Evolutionary conservation across 2,797 vertebrate genomes (phyloP), one percentile per base, ranked within the genome.

Genomic region (Oreonectes daqikongensis): DNA sequence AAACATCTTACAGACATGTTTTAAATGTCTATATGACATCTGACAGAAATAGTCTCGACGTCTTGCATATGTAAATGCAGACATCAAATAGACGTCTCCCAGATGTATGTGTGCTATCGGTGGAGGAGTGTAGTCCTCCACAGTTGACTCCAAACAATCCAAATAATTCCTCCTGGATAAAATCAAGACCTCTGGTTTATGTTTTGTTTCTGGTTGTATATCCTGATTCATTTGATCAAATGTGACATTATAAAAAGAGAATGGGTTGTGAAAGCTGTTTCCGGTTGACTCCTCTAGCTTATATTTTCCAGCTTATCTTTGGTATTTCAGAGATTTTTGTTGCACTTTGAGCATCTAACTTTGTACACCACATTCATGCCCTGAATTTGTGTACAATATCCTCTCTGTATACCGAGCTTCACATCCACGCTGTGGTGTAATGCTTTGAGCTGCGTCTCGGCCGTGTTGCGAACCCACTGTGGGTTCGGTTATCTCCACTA

Each of bases 401-500:
- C 50, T 66, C 48, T 75, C 18, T 71, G 32, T n/a, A 52, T 63
- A 53, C 26, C 14, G 9, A 30, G 5, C 48, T 71, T 28, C 57
- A 55, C 55, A 63, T 70, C 35, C 26, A 40, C 2, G n/a, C 24
- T 30, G 48, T 44, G 61, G 50, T 75, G 61, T 75, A 66, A 66
- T 66, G 61, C 61, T 26, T 66, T 55, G 48, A 66, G 46, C 18
- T 7, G 72, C 12, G 32, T 20, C 59, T 35, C 32, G 18, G 18
- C 32, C 17, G 6, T 65, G 72, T 65, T 74, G 32, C 60, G 35
- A 74, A 42, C 72, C 72, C 72, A 55, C 61, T 22, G 60, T 65
- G 72, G 59, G 22, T 55, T 75, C 9, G 11, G 72, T 75, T 75
- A 75, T 75, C 72, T 75, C 12, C 48, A 0, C 61, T 75, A 75